phyloP scores from a whole-genome alignment of 2,113 vertebrate genomes.

The Tachysurus vachellii region DNA sequence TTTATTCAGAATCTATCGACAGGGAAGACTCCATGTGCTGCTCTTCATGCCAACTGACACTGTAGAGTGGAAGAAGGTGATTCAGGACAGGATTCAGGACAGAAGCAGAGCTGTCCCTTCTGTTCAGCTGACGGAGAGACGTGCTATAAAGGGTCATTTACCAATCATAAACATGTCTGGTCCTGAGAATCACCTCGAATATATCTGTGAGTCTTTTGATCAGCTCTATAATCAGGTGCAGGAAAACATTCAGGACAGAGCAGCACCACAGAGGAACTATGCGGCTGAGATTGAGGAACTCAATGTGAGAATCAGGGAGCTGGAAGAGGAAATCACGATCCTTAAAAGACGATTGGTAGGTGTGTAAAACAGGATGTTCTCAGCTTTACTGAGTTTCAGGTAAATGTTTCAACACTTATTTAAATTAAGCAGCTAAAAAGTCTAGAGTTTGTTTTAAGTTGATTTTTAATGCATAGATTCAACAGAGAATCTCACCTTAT shows the following conservation, averaged over 20 bases:
- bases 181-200: not conserved
- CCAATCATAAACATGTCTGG: constrained; percentile 5
- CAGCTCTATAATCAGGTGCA: not conserved
- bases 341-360: no score
- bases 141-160: not conserved
- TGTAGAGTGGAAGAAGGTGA: not conserved
- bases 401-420: no score
- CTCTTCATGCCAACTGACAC: not conserved
- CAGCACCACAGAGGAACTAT: not conserved
- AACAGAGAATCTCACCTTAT: not conserved
- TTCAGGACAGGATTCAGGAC: not conserved
- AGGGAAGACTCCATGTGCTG: not conserved
- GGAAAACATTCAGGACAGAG: not conserved
- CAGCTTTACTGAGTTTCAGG: no score
- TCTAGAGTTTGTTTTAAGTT: no score
- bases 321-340: not conserved
- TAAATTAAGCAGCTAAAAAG: no score
- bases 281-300: not conserved
- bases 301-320: not conserved
- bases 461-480: no score
- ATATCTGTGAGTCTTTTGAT: not conserved
- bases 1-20: not conserved
- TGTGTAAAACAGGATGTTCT: no score
- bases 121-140: constrained; percentile 4
- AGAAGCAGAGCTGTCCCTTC: not conserved